Conservation (phyloP, 2,888 invertebrate species). For the Acrocera orbiculus region DNA sequence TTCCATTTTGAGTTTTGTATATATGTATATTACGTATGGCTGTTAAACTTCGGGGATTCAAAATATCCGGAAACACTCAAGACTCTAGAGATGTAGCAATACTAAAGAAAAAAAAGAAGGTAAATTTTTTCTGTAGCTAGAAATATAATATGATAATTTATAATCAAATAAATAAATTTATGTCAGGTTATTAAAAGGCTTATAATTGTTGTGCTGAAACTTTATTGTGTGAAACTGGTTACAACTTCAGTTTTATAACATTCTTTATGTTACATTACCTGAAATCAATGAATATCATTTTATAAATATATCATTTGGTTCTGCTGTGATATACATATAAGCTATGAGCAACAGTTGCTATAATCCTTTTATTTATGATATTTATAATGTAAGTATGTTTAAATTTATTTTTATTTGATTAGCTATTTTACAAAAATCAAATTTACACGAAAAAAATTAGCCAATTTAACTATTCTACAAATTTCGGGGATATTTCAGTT, state of each 20-base stretch:
- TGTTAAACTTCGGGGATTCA: slow-evolving; percentile 58
- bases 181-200: slow-evolving; percentile 75
- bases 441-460: too few relatives aligned
- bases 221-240: slow-evolving; percentile 73
- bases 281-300: slow-evolving; percentile 56
- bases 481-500: too few relatives aligned
- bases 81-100: slow-evolving; percentile 61
- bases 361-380: slow-evolving; percentile 79
- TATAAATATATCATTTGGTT: slow-evolving; percentile 76
- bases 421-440: too few relatives aligned
- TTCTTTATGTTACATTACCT: slow-evolving; percentile 50
- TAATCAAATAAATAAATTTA: slow-evolving; percentile 3
- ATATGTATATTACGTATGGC: slow-evolving; percentile 69
- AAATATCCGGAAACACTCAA: slow-evolving; percentile 62
- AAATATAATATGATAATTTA: too few relatives aligned
- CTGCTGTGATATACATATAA: slow-evolving; percentile 70
- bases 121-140: too few relatives aligned
- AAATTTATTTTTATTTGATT: too few relatives aligned
- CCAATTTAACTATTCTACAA: too few relatives aligned
- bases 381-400: slow-evolving; percentile 57
- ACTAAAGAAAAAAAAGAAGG: slow-evolving; percentile 68
- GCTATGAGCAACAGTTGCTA: slow-evolving; percentile 82
- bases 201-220: slow-evolving; percentile 63
- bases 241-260: slow-evolving; percentile 57
- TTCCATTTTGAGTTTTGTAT: slow-evolving; percentile 64